These are phyloP conservation scores for Ladona fulva DNA, from an alignment of 1,140 invertebrate species.

Conservation along the genomic window DNA sequence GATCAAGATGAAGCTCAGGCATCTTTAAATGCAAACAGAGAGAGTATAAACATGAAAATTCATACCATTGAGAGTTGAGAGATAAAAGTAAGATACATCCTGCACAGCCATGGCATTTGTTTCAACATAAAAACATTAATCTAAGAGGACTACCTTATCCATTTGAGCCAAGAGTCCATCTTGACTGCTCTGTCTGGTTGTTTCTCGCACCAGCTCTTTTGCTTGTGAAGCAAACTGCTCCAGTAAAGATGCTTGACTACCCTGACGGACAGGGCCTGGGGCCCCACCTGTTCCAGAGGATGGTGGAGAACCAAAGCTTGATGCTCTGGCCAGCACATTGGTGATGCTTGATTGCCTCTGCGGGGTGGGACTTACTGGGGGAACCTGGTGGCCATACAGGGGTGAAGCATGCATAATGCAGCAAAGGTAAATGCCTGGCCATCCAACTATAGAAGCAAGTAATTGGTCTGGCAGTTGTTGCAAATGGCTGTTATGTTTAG, in stretches of 20 bases:
- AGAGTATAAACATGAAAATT: too few species aligned
- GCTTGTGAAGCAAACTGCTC: slow-evolving; percentile 79
- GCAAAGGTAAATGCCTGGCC: slow-evolving; percentile 1
- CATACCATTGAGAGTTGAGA: too few species aligned
- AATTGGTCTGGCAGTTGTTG: slow-evolving; percentile 4
- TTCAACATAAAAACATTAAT: slow-evolving; percentile 20
- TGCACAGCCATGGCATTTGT: slow-evolving; percentile 9
- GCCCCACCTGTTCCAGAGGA: slow-evolving; percentile 31
- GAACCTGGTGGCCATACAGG: slow-evolving; percentile 17
- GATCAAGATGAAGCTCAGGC: too few species aligned
- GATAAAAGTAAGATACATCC: slow-evolving; percentile 17
- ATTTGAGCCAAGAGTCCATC: slow-evolving; percentile 81
- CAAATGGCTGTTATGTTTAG: background rate
- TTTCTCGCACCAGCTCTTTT: slow-evolving; percentile 75
- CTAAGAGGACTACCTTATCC: slow-evolving; percentile 57
- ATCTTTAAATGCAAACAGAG: too few species aligned
- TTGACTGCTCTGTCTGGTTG: slow-evolving; percentile 77
- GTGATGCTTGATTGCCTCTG: slow-evolving; percentile 53
- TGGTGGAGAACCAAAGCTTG: slow-evolving; percentile 47
- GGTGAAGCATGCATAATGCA: background rate
- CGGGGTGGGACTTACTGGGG: slow-evolving; percentile 38
- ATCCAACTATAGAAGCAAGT: slow-evolving; percentile 1
- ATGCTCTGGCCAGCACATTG: slow-evolving; percentile 50
- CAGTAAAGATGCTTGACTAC: slow-evolving; percentile 69
- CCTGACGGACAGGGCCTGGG: slow-evolving; percentile 44